phyloP scores from a whole-genome alignment of 2,888 invertebrate species.

The Gari tellinella region DNA sequence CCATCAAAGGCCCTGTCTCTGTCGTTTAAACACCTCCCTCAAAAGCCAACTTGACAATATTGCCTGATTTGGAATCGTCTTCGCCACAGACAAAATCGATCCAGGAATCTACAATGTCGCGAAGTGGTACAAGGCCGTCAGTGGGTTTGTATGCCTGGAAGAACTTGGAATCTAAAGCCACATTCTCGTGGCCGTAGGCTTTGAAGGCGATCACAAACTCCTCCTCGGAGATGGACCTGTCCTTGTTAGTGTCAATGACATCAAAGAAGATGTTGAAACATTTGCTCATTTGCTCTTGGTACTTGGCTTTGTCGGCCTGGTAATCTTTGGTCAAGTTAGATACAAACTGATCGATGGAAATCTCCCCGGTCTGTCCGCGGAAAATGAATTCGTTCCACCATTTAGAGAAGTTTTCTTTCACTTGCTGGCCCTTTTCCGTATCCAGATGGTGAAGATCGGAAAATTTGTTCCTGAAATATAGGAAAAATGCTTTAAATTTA shows the following conservation, averaged over 20 bases:
- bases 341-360: constrained; percentile 54
- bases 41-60: constrained; percentile 62
- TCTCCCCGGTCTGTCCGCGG: constrained; percentile 49
- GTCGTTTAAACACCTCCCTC: constrained; percentile 48
- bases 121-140: constrained; percentile 59
- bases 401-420: constrained; percentile 55
- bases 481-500: not conserved
- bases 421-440: constrained; percentile 52
- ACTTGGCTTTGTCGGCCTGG: constrained; percentile 53
- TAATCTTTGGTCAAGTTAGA: constrained; percentile 34
- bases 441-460: constrained; percentile 62
- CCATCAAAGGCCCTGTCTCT: no score
- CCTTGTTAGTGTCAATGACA: constrained; percentile 70
- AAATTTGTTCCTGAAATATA: constrained; percentile 59
- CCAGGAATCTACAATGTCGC: constrained; percentile 64
- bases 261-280: constrained; percentile 67
- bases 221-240: constrained; percentile 64
- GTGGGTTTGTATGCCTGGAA: constrained; percentile 56
- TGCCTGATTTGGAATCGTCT: constrained; percentile 43
- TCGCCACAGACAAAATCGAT: constrained; percentile 54
- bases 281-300: constrained; percentile 45
- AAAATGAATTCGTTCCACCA: constrained; percentile 69
- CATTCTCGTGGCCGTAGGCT: constrained; percentile 69
- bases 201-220: constrained; percentile 68
- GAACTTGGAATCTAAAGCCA: constrained; percentile 61